A percentile compares a stretch with the other conserved stretches of the same genome.
These are phyloP conservation scores for Canis aureus DNA, from an alignment of 2,113 vertebrate species.

Conservation along the genomic window DNA sequence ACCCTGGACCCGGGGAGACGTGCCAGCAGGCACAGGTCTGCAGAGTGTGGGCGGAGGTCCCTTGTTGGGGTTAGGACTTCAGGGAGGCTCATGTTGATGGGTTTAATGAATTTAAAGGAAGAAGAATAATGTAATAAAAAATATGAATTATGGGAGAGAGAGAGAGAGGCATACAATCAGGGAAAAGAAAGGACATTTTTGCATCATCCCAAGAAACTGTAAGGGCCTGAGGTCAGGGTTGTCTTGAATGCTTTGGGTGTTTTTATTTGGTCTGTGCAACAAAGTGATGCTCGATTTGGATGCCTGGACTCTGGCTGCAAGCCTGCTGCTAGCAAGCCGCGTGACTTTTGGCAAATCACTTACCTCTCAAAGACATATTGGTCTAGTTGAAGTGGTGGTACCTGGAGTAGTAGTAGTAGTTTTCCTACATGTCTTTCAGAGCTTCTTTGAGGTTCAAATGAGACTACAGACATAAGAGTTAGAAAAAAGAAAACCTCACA, in stretches of 20 bases:
- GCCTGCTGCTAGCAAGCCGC: neutral
- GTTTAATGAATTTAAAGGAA: neutral
- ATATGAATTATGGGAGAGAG: neutral
- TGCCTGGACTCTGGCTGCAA: neutral
- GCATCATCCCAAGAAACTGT: neutral
- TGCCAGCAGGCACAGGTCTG: neutral
- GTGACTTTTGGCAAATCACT: neutral
- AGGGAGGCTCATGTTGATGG: neutral
- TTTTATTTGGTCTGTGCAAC: neutral
- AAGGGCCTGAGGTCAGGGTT: neutral
- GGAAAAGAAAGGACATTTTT: neutral
- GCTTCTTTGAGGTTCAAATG: neutral
- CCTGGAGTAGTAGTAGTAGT: neutral
- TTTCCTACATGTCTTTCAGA: neutral
- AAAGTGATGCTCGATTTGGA: neutral
- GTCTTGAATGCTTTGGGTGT: neutral
- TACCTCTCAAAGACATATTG: neutral
- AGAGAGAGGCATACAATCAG: neutral
- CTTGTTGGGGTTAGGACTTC: neutral
- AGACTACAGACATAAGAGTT: neutral
- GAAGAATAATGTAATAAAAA: neutral
- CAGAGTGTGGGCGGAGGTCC: fast-evolving
- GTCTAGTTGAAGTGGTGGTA: neutral
- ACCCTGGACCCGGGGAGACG: neutral
- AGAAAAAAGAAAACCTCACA: neutral